Evolutionary conservation across 2,113 vertebrate species (phyloP), one percentile per base, ranked within the genome.

Genomic region (Chelonoidis abingdonii): DNA sequence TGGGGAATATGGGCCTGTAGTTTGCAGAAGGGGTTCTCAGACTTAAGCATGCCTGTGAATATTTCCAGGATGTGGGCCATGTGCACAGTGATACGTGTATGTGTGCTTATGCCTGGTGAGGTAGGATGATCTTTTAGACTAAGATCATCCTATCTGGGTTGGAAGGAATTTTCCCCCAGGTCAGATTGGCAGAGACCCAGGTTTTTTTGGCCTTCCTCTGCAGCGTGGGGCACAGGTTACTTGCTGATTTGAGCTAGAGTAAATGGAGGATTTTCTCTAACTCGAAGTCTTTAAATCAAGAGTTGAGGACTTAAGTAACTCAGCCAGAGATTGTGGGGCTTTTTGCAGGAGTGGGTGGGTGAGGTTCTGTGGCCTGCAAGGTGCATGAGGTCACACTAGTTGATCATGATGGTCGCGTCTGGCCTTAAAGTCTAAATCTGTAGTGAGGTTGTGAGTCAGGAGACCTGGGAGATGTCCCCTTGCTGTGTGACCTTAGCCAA

Each of bases 1-100:
- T 24, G 62, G 47, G 24, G 17, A 38, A 19, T 38, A 38, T 24
- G 50, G 50, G 50, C 50, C 13, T 50, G 52, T 52, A 9, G 4
- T 47, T 57, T 0, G 0, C 14, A 6, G 1, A 0, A 0, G 0
- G 10, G 84, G n/a, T 41, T 86, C 35, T 52, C 25, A 38, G 38
- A 10, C 35, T 69, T 29, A 21, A 29, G n/a, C 13, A 7, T 5
- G 17, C 27, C 6, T n/a, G 6, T 24, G 21, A 41, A 25, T 24
- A 10, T 69, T 69, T 6, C 47, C 8, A 35, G 59, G 49, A n/a
- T 14, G 12, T 50, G n/a, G 62, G 14, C 35, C 35, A 17, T 41
- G 19, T 27, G 21, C 9, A 29, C 24, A 6, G 27, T 16, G 5
- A 57, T 29, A 4, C 4, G 16, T 24, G 7, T 19, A 10, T 38